Percentiles rank a stretch among this genome's conserved stretches.
Evolutionary conservation across 2,113 vertebrate species (phyloP).

Genomic region (Neolamprologus falcicula): DNA sequence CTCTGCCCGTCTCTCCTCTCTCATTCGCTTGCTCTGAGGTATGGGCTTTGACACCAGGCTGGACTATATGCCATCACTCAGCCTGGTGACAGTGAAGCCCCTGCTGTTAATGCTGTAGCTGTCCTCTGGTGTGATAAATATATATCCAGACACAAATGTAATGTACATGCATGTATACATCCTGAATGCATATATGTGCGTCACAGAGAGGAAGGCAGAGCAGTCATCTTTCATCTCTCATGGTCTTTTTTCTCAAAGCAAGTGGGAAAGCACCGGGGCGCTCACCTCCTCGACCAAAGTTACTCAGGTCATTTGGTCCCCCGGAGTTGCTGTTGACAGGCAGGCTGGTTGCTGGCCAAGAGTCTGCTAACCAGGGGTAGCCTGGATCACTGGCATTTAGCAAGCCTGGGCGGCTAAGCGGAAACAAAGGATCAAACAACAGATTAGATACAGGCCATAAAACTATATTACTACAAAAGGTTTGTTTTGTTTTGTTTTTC

Average conservation of each 20-base stretch:
- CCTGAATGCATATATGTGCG: background rate
- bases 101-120: slow-evolving; percentile 27
- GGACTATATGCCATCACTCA: slow-evolving; percentile 61
- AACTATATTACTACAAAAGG: background rate
- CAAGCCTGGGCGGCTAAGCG: slow-evolving; percentile 85
- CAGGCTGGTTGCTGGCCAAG: slow-evolving; percentile 94
- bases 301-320: slow-evolving; percentile 88
- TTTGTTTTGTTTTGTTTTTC: background rate
- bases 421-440: background rate
- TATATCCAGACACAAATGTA: slow-evolving; percentile 15
- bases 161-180: slow-evolving; percentile 36
- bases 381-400: slow-evolving; percentile 87
- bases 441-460: background rate
- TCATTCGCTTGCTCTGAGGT: slow-evolving; percentile 38
- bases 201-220: background rate
- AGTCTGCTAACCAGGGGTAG: slow-evolving; percentile 98
- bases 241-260: background rate
- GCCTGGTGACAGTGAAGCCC: slow-evolving; percentile 35
- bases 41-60: slow-evolving; percentile 49
- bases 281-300: slow-evolving; percentile 92
- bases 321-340: slow-evolving; percentile 89
- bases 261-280: background rate
- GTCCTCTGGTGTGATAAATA: slow-evolving; percentile 41
- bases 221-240: background rate
- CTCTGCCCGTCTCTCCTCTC: slow-evolving; percentile 12